Percentiles rank a stretch among this genome's conserved stretches.
Evolutionary conservation across 2,888 invertebrate genomes (phyloP).

Genomic region (Phoronis australis): DNA sequence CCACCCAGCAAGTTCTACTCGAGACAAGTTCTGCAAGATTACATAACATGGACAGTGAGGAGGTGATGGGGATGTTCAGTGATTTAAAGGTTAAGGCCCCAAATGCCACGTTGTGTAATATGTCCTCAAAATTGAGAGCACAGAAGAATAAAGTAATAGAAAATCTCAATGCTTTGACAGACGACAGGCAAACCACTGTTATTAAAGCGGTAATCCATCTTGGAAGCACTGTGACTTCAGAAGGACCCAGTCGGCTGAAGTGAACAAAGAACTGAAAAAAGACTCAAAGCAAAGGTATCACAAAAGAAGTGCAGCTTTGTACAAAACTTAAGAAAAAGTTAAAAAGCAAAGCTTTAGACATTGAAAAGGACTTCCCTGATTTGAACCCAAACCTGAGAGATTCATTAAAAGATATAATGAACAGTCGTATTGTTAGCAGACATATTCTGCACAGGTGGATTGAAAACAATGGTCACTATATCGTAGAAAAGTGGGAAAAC

Average conservation of each 20-base stretch:
- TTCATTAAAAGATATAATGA: too few relatives aligned
- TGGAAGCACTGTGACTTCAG: slow-evolving; percentile 5
- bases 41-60: slow-evolving; percentile 16
- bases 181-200: background rate
- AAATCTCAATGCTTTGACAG: slow-evolving; percentile 4
- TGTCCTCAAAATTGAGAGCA: slow-evolving; percentile 9
- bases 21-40: slow-evolving; percentile 10
- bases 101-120: slow-evolving; percentile 10
- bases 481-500: too few relatives aligned
- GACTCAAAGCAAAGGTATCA: slow-evolving; percentile 1
- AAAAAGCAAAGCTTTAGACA: too few relatives aligned
- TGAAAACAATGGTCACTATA: too few relatives aligned
- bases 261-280: slow-evolving; percentile 2
- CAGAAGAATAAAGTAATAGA: slow-evolving; percentile 3
- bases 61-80: slow-evolving; percentile 15
- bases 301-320: slow-evolving; percentile 1
- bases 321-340: too few relatives aligned
- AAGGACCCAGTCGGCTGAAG: background rate
- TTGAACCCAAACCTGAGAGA: too few relatives aligned
- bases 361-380: too few relatives aligned
- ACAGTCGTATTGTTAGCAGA: too few relatives aligned
- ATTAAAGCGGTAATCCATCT: slow-evolving; percentile 2
- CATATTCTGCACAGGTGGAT: too few relatives aligned
- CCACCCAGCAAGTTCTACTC: slow-evolving; percentile 7
- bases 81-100: slow-evolving; percentile 7